phyloP scores from a whole-genome alignment of 2,113 vertebrate species.

The Psophia crepitans region DNA sequence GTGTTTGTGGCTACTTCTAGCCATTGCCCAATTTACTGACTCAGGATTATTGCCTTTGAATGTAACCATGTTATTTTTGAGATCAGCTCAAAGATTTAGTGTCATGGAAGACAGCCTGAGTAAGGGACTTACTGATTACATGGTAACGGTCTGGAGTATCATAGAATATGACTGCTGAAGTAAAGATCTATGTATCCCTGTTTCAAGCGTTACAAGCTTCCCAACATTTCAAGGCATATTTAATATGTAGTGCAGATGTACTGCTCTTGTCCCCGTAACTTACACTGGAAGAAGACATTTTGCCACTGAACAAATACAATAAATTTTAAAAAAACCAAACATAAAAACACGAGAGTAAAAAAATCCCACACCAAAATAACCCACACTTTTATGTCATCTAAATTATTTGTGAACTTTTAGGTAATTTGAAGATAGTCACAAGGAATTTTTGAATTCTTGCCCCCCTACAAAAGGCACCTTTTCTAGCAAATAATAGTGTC shows the following conservation, averaged over 20 bases:
- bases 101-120: neutral
- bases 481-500: neutral
- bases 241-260: neutral
- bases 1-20: neutral
- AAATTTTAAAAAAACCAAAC: neutral
- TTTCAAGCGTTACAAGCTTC: neutral
- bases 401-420: neutral
- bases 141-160: neutral
- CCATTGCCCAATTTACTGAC: neutral
- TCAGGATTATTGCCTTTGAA: neutral
- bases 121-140: neutral
- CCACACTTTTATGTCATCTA: neutral
- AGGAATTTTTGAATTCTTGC: neutral
- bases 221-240: neutral
- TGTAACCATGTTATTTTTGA: neutral
- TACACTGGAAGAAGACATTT: neutral
- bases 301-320: neutral
- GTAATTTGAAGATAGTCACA: neutral
- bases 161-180: neutral
- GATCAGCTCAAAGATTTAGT: neutral
- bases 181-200: fast-evolving
- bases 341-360: neutral
- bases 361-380: neutral
- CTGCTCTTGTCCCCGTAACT: neutral
- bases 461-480: fast-evolving